These are phyloP conservation scores for Eublepharis macularius DNA, from an alignment of 2,113 vertebrate species.

Conservation along the genomic window DNA sequence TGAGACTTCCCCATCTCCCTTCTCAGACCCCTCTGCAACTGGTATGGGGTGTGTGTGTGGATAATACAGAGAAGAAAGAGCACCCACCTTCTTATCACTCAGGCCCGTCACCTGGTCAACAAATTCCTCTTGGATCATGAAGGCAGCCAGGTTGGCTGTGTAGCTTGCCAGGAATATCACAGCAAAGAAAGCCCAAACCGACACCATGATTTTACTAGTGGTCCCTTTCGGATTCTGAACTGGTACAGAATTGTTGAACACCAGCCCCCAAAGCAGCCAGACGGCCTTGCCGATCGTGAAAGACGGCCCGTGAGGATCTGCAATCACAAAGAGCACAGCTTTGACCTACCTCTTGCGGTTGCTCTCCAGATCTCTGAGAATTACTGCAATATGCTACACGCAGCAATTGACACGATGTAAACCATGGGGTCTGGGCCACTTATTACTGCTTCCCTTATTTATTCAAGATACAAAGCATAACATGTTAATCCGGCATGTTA, in stretches of 20 bases:
- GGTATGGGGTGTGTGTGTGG: background rate
- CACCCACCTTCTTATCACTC: constrained; percentile 94
- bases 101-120: constrained; percentile 98
- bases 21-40: background rate
- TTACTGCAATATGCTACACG: no score
- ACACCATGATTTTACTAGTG: constrained; percentile 98
- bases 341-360: background rate
- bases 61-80: background rate
- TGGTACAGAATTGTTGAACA: constrained; percentile 99
- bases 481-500: no score
- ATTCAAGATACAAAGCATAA: no score
- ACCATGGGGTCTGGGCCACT: no score
- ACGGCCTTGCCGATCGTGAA: constrained; percentile 98
- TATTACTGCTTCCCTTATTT: no score
- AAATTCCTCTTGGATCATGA: constrained; percentile 99
- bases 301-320: constrained; percentile 95
- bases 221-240: constrained; percentile 98
- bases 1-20: no score
- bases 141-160: constrained; percentile 97
- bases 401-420: no score
- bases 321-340: constrained; percentile 3
- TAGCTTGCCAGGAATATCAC: constrained; percentile 99
- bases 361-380: no score
- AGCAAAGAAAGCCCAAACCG: constrained; percentile 98
- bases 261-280: constrained; percentile 98